Base-by-base conservation (phyloP, 2,113 vertebrate genomes). In the Nothocercus nigrocapillus region DNA sequence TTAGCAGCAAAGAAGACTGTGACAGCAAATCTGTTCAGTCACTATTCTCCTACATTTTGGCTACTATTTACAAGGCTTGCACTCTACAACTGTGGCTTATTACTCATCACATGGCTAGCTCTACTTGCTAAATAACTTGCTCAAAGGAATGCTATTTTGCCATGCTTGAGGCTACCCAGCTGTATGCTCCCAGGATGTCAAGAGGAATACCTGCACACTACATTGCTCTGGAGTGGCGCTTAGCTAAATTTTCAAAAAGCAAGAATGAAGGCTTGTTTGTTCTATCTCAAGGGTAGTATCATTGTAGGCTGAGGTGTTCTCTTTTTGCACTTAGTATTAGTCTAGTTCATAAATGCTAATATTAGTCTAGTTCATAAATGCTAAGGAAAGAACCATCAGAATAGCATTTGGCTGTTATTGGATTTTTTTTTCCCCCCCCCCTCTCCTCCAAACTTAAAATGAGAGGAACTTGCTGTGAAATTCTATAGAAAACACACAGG, bases 281-380 rank as follows among this genome's bases (percentile, higher is more conserved):
- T 44, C 9, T 40, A 13, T 25, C 45, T 87, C 13, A 3, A n/a
- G 21, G 15, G n/a, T 36, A 18, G 40, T 13, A 16, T 78, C 16
- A 18, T 30, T 70, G 36, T 40, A 61, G 34, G n/a, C 27, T 47
- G 28, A 2, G 4, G 12, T 15, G 5, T 28, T 77, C 44, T 58
- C 28, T 47, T 89, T 61, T 32, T 76, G 73, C 25, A 78, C 49
- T 77, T 47, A 32, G 11, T 49, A 73, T 16, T 59, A 3, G 0
- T 69, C 30, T 53, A 77, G 9, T 34, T 54, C 3, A 0, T 38
- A 82, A 72, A 6, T 20, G 7, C 69, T 53, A 68, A 9, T 49
- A 73, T 16, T 59, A 3, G 0, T 69, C 30, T 53, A 78, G 9
- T n/a, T 54, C 3, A 0, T 40, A 82, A 73, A 5, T 21, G 7